phyloP scores from a whole-genome alignment of 2,888 invertebrate species.

The Polymixis lichenea region DNA sequence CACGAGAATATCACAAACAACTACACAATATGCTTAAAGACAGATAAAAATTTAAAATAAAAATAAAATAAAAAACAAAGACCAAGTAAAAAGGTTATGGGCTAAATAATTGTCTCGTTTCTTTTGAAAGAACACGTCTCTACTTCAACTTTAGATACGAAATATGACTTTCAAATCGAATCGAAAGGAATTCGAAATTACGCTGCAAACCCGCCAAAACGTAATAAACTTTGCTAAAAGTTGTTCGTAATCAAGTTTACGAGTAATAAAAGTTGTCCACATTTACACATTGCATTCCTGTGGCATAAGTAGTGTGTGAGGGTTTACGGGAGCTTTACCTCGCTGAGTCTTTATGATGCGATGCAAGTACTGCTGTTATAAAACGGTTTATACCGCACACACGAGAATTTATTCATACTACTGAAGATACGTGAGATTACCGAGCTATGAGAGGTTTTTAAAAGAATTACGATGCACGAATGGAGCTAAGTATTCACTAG shows the following conservation, averaged over 20 bases:
- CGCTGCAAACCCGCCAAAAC: conserved; percentile 25
- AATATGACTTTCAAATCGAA: conserved; percentile 44
- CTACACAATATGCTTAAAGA: too few relatives aligned
- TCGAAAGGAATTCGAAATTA: conserved; percentile 47
- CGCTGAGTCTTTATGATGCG: conserved; percentile 60
- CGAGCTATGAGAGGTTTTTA: conserved; percentile 50
- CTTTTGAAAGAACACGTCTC: not conserved
- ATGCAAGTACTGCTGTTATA: conserved; percentile 41
- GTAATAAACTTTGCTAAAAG: conserved; percentile 56
- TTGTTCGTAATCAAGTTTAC: conserved; percentile 53
- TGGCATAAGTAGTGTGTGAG: conserved; percentile 52
- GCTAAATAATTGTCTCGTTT: not conserved
- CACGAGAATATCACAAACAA: too few relatives aligned
- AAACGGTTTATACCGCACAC: conserved; percentile 62
- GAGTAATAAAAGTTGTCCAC: conserved; percentile 60
- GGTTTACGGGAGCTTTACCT: conserved; percentile 58
- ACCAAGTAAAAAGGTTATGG: too few relatives aligned
- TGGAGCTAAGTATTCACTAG: conserved; percentile 25
- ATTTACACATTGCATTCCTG: conserved; percentile 53
- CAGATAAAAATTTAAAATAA: too few relatives aligned
- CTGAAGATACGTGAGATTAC: conserved; percentile 51
- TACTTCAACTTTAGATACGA: not conserved
- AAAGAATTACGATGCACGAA: conserved; percentile 49
- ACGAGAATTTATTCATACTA: conserved; percentile 56
- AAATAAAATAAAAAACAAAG: too few relatives aligned